Evolutionary conservation across 2,113 vertebrate species (phyloP).

Genomic region (Microtus montanus): DNA sequence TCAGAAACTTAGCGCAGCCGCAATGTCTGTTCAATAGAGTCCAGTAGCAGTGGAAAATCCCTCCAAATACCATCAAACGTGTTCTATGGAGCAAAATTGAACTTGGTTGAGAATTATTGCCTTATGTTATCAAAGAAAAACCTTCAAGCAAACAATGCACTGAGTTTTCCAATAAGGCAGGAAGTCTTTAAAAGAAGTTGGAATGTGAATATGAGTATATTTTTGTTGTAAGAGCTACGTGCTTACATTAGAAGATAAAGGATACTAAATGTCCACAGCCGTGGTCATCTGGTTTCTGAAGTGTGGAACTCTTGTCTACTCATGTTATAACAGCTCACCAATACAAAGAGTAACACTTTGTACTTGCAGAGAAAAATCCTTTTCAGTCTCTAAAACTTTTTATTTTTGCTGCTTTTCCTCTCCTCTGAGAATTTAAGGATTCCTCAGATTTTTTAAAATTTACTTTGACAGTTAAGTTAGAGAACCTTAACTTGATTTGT

Average conservation of each 20-base stretch:
- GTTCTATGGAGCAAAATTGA: background rate
- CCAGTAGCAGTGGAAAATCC: background rate
- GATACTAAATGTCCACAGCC: background rate
- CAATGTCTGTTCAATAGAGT: background rate
- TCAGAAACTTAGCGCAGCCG: background rate
- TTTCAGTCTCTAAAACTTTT: slow-evolving; percentile 8
- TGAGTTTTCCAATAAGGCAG: background rate
- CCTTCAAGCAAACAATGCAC: background rate
- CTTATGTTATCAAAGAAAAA: background rate
- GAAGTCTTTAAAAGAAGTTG: background rate
- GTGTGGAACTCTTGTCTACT: background rate
- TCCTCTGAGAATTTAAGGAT: background rate
- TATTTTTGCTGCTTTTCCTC: background rate
- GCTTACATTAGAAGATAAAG: background rate
- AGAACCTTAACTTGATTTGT: background rate
- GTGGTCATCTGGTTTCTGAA: background rate
- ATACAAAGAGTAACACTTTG: slow-evolving; percentile 12
- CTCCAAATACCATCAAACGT: background rate
- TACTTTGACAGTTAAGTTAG: background rate
- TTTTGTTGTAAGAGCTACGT: background rate
- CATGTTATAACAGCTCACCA: background rate
- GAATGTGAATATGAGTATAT: background rate
- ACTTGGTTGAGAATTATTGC: background rate
- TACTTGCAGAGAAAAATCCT: background rate
- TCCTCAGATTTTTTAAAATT: background rate